phyloP scores from a whole-genome alignment of 2,888 invertebrate genomes.

The Zygothrica quintamaculata region DNA sequence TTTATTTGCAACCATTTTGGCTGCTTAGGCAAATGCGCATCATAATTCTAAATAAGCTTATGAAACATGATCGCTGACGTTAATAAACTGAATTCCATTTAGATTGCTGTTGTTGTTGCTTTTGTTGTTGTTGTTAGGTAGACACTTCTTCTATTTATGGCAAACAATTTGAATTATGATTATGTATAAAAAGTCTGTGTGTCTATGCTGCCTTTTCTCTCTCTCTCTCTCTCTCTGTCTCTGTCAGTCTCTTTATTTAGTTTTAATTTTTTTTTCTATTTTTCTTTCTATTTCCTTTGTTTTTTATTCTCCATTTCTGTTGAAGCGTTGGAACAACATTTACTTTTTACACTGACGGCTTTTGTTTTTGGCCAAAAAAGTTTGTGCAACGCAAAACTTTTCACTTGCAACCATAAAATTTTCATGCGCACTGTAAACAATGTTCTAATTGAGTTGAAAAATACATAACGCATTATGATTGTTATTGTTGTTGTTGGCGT shows the following conservation, averaged over 20 bases:
- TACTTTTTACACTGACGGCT: conserved; percentile 44
- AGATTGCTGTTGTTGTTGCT: conserved; percentile 10
- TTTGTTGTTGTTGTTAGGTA: no score
- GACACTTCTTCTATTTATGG: no score
- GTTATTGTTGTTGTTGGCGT: conserved; percentile 76
- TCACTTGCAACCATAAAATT: conserved; percentile 58
- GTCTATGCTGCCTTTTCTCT: no score
- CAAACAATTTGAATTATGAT: no score
- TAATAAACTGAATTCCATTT: conserved; percentile 41
- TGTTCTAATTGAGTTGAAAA: conserved; percentile 79
- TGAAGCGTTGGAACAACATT: conserved; percentile 37
- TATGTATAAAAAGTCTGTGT: no score
- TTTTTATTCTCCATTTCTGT: no score
- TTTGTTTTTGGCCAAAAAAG: conserved; percentile 51
- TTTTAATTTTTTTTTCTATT: no score
- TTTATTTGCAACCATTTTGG: conserved; percentile 44
- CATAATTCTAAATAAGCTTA: conserved; percentile 75
- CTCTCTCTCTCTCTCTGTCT: not conserved
- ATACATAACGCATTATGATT: conserved; percentile 74
- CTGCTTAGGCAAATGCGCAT: conserved; percentile 56
- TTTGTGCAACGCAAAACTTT: conserved; percentile 29
- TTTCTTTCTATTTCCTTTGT: no score
- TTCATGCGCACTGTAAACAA: conserved; percentile 72
- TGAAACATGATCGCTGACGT: conserved; percentile 44
- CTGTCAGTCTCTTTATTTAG: no score